Base-by-base conservation (phyloP, 2,888 invertebrate genomes). In the Eurytoma adleriae region DNA sequence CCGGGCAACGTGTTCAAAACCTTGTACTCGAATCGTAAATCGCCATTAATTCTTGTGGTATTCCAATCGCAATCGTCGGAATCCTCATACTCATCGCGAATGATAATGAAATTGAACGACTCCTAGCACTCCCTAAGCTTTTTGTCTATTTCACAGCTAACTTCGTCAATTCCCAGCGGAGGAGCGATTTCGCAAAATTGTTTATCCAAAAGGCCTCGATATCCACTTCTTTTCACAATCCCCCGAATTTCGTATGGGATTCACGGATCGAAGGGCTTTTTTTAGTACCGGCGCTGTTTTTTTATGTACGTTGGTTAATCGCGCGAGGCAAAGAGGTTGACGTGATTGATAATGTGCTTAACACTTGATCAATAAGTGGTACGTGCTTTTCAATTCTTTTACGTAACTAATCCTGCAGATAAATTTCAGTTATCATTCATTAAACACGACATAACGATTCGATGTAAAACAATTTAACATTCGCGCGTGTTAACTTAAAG, bases 21-120 rank as follows among this genome's bases (percentile, higher is more conserved):
- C 69, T 74, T 70, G 79, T 70, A 52, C 48, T 52, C 12, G 67
- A 78, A n/a, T 40, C 2, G 13, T 48, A 50, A 30, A 52, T 18
- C 4, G 27, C 40, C 7, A 7, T 40, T 40, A 7, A 40, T 40
- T 40, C 40, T 3, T 3, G 5, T 40, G 40, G 40, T 40, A 80
- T 76, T 61, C 67, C 48, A 27, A 76, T 76, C 66, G n/a, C 61
- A 73, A 54, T 61, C 14, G 62, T 20, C 72, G 18, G 40, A 72
- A 76, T 56, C 68, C 76, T 64, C 62, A 75, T 61, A 79, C 81
- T 68, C 18, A 61, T 18, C 18, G 4, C 20, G 81, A 78, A 81
- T 81, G 18, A 5, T 68, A 75, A 81, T 76, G 24, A 59, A 75
- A 50, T 40, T 20, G 13, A 30, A 27, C 74, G 67, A 78, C 80